Evolutionary conservation across 2,888 invertebrate species (phyloP).

Genomic region (Cryptus viduatorius): DNA sequence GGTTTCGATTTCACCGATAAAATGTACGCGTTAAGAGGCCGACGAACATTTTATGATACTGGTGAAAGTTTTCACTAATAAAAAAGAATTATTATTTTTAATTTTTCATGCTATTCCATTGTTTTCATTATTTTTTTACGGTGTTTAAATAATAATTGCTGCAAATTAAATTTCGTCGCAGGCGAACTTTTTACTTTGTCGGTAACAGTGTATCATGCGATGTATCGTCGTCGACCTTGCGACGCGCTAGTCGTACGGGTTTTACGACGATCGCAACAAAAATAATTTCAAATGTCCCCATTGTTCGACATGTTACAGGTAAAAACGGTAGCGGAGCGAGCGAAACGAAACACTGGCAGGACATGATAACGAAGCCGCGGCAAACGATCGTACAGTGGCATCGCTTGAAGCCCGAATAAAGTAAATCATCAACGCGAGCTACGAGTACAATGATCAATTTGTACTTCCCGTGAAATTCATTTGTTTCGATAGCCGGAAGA

Average conservation of each 20-base stretch:
- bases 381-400: slow-evolving; percentile 99
- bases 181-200: too few relatives aligned
- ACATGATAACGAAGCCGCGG: slow-evolving; percentile 98
- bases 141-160: too few relatives aligned
- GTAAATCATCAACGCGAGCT: slow-evolving; percentile 17
- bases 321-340: slow-evolving; percentile 97
- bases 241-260: too few relatives aligned
- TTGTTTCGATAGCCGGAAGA: slow-evolving; percentile 42
- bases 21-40: background rate
- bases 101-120: too few relatives aligned
- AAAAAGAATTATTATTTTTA: too few relatives aligned
- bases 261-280: background rate
- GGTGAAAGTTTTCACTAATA: too few relatives aligned
- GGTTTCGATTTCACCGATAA: background rate
- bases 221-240: too few relatives aligned
- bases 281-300: background rate
- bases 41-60: too few relatives aligned
- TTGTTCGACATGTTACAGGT: slow-evolving; percentile 87
- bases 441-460: slow-evolving; percentile 52
- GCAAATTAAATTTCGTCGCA: too few relatives aligned
- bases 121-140: too few relatives aligned
- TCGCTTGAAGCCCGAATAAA: slow-evolving; percentile 96
- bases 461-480: slow-evolving; percentile 47
- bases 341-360: slow-evolving; percentile 99
- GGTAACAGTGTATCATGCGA: too few relatives aligned